Percentiles rank a stretch among this genome's conserved stretches.
phyloP scores from a whole-genome alignment of 2,113 vertebrate genomes.

The Ovis aries region ARS-UI_Ramb_v3.0 NC_056080.1:23770001-23770500 shows the following conservation, averaged over 20 bases:
- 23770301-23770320: background rate
- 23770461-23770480: background rate
- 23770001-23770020: background rate
- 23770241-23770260: conserved; percentile 4
- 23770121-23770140: background rate
- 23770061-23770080: background rate
- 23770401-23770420: background rate
- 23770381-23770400: background rate
- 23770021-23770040: background rate
- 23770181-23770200: background rate
- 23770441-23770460: background rate
- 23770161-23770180: background rate
- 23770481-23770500: background rate
- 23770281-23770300: background rate
- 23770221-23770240: background rate
- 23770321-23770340: background rate
- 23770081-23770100: background rate
- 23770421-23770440: background rate
- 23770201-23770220: background rate
- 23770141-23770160: background rate
- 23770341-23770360: background rate
- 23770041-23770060: background rate
- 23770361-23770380: background rate
- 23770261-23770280: background rate
- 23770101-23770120: background rate